Evolutionary conservation across 2,888 invertebrate species (phyloP), one percentile per base, ranked within the genome.

Genomic region (Conistra vaccinii): DNA sequence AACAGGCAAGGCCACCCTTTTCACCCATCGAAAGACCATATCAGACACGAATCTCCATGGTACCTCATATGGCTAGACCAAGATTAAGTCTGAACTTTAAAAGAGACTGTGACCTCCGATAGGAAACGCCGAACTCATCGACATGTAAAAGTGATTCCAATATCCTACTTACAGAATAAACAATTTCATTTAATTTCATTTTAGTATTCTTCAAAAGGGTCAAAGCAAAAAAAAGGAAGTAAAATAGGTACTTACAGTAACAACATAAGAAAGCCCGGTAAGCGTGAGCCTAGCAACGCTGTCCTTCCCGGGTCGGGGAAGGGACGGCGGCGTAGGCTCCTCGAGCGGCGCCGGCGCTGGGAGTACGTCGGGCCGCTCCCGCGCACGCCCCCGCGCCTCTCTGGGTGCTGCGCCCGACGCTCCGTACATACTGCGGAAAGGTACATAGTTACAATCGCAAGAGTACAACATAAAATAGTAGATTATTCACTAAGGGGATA

Each of bases 211-310:
- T 20, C 14, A 14, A 26, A 9, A 48, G 9, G 12, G 17, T 42
- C n/a, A 32, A 29, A 45, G 32, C 7, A 58, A 45, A 45, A 17
- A 45, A 45, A 6, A 1, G n/a, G n/a, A 45, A 20, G 42, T 45
- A 45, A 20, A 23, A 48, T 23, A 48, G 23, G 48, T 48, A 97
- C 97, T 97, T 92, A 98, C 98, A 94, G 97, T 97, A 89, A 98
- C 97, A 92, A 98, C 97, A 94, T 98, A 98, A 89, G 98, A 97
- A 73, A 98, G 96, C 80, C 98, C 98, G 88, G 98, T 97, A 93
- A 98, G 97, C 39, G 98, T 98, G 97, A 98, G 98, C 90, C 98
- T 97, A 58, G 98, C 98, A 51, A 98, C 98, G 80, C 98, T 98
- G 90, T 98, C 98, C 96, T 98, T 98, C 91, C 98, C 97, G 57